Conservation (phyloP, 2,888 invertebrate species). For the Stomorhina lunata region DNA sequence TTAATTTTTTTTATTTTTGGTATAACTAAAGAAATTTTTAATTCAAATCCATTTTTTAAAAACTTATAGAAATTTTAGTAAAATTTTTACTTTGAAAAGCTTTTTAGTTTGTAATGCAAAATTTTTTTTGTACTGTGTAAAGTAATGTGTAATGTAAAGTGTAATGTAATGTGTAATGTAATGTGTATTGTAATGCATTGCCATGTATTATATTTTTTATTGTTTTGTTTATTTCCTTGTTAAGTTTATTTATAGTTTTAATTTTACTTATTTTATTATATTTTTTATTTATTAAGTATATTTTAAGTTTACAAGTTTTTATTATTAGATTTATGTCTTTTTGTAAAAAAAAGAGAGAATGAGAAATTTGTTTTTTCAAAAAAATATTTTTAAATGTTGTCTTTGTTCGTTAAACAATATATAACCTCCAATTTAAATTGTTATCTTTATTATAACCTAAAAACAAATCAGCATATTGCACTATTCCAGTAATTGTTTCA, state of each 20-base stretch:
- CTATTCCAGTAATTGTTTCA: constrained; percentile 56
- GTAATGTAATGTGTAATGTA: no score
- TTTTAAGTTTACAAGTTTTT: constrained; percentile 17
- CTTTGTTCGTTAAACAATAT: constrained; percentile 34
- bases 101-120: background rate
- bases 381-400: background rate
- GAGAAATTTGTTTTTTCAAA: background rate
- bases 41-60: background rate
- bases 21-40: background rate
- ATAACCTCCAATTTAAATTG: constrained; percentile 48
- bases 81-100: background rate
- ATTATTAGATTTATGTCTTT: background rate
- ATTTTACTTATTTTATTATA: constrained; percentile 3
- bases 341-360: background rate
- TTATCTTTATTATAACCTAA: constrained; percentile 37
- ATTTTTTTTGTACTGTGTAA: constrained; percentile 7
- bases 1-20: constrained; percentile 40
- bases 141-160: no score
- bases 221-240: constrained; percentile 37
- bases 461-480: constrained; percentile 47
- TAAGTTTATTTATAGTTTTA: constrained; percentile 31
- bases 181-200: no score
- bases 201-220: no score
- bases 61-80: background rate
- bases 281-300: constrained; percentile 13